Conservation (phyloP, 1,140 invertebrate species). For the Ceratosolen solmsi region DNA sequence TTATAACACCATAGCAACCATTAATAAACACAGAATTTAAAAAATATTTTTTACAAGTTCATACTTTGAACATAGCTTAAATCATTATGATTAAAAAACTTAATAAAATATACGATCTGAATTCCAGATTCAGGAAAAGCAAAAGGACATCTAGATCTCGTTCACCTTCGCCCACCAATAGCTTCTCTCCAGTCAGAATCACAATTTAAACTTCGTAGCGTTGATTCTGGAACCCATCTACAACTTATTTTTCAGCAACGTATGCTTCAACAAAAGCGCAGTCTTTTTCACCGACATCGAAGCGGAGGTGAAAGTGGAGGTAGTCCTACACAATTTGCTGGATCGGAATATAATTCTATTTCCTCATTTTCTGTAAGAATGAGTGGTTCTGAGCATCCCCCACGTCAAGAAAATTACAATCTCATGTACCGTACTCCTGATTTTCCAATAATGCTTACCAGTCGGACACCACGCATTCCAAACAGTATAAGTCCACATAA, state of each 20-base stretch:
- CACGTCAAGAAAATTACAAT: slow-evolving; percentile 41
- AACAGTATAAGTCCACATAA: not conserved
- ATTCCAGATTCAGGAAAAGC: slow-evolving; percentile 63
- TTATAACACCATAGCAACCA: too few relatives aligned
- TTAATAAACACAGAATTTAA: too few relatives aligned
- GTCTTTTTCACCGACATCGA: slow-evolving; percentile 76
- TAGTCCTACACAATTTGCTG: slow-evolving; percentile 62
- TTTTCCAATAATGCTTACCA: not conserved
- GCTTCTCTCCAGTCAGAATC: slow-evolving; percentile 62
- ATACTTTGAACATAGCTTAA: too few relatives aligned
- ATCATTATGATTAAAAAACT: too few relatives aligned
- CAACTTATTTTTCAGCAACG: slow-evolving; percentile 77
- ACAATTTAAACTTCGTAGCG: slow-evolving; percentile 63
- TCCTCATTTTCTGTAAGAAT: slow-evolving; percentile 1
- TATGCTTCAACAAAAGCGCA: slow-evolving; percentile 77
- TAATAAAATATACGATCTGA: not conserved
- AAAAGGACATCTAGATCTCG: slow-evolving; percentile 65
- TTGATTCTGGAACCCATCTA: slow-evolving; percentile 68
- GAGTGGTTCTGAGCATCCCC: not conserved
- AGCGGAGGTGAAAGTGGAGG: slow-evolving; percentile 66
- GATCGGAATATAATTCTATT: slow-evolving; percentile 38
- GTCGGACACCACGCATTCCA: not conserved
- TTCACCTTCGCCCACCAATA: slow-evolving; percentile 60
- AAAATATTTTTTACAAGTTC: too few relatives aligned
- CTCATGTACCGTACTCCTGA: slow-evolving; percentile 37